Base-by-base conservation (phyloP, 2,888 invertebrate genomes). In the Metalampra italica region DNA sequence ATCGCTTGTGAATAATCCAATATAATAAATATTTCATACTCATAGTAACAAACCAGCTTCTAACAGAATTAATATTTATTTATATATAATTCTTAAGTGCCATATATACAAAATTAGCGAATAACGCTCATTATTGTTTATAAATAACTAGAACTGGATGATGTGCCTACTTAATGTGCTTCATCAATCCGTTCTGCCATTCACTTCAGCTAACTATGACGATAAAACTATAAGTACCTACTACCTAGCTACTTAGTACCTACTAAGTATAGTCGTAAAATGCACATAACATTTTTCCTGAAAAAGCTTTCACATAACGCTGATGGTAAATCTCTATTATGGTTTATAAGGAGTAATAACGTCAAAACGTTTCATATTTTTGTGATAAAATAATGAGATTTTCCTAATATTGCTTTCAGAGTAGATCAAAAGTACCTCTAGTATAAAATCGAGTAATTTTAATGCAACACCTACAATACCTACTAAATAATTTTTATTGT, bases 301-400 rank as follows among this genome's bases (percentile, higher is more conserved):
- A 22, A 46, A 46, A 34, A 46, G 46, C 46, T 46, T 29, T 15
- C 41, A n/a, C 39, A 37, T 46, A 38, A 45, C n/a, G 15, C 9
- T 12, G 29, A 39, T 36, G 39, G 38, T 11, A 30, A 45, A 39
- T 39, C n/a, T 30, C 30, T 30, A 42, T 42, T 30, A 42, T 12
- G 7, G 8, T 9, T 9, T 42, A 30, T 7, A 30, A 42, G 42
- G 42, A 42, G 39, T 9, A 39, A 39, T 39, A 39, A 39, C 13
- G 13, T 13, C 39, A 39, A 13, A 14, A 8, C 34, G 7, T 13
- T 39, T 15, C 39, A 39, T 14, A 37, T 13, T 8, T 14, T 8
- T 39, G 39, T 38, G 38, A 32, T 32, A 32, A 32, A 32, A 32
- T 22, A 22, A 22, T 3, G 22, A 22, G 22, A 22, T 22, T 22